Base-by-base conservation (phyloP, 1,140 invertebrate genomes). In the Penaeus indicus region DNA sequence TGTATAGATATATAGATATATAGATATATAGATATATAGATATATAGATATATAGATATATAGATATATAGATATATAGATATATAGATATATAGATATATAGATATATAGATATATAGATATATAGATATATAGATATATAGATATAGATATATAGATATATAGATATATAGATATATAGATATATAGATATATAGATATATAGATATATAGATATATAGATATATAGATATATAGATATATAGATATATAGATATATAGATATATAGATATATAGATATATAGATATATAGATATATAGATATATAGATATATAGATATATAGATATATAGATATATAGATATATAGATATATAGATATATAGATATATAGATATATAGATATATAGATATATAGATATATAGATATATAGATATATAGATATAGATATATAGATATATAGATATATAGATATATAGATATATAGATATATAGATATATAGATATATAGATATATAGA, bases 171-270 rank as follows among this genome's bases (percentile, higher is more conserved):
- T 10, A 47, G 3, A 47, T 47, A 47, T 47, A 47, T 47, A 47
- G 3, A 47, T 47, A 47, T 47, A 47, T 47, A 47, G 3, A 47
- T 47, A 47, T 47, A 47, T 47, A 10, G 3, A 47, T 47, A 47
- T 47, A 47, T 47, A 47, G 3, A 47, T 47, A 47, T 47, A 47
- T 47, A 47, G 3, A 47, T 5, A 47, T 47, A 69, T 69, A 69
- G 13, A 69, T 8, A 69, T 69, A 69, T 69, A 69, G 13, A 69
- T 69, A 69, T 69, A 69, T 69, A 69, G 13, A 69, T 69, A 69
- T 69, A 69, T 69, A 69, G 13, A 69, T 69, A 69, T 69, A 69
- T 67, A 67, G 3, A 67, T 67, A 67, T 67, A 67, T 67, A 67
- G 3, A 67, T 27, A 67, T 67, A 67, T 69, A 21, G 13, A 69